Conservation (phyloP, 2,888 invertebrate genomes). For the Orthonevra nobilis region DNA sequence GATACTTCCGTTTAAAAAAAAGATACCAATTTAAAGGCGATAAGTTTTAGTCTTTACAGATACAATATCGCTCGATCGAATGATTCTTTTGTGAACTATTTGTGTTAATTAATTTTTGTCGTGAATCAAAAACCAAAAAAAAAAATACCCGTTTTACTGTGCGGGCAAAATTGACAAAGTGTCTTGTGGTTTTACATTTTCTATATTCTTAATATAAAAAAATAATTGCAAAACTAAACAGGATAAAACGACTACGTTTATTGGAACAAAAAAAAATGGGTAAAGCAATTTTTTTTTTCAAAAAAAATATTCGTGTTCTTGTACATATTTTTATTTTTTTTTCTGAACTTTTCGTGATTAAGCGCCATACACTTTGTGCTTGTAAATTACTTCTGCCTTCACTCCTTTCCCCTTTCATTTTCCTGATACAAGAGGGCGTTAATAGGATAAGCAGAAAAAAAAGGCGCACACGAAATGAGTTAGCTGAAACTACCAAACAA, state of each 20-base stretch:
- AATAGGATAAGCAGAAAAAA: conserved; percentile 65
- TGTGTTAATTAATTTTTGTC: no score
- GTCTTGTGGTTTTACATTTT: conserved; percentile 31
- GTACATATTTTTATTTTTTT: not conserved
- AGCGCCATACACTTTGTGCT: not conserved
- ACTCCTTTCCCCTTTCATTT: not conserved
- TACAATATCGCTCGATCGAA: conserved; percentile 8
- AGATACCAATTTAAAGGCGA: conserved; percentile 1
- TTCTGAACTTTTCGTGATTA: conserved; percentile 2
- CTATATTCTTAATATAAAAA: conserved; percentile 6
- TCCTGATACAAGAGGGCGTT: conserved; percentile 51
- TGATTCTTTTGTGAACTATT: conserved; percentile 3
- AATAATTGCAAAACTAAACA: conserved; percentile 12
- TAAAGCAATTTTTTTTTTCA: conserved; percentile 19
- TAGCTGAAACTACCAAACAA: not conserved
- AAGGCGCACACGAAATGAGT: conserved; percentile 60
- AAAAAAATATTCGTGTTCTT: conserved; percentile 1
- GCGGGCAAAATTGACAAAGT: conserved; percentile 39
- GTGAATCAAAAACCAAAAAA: no score
- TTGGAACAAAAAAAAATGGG: conserved; percentile 18
- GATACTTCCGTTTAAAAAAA: conserved; percentile 6
- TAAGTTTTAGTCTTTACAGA: no score
- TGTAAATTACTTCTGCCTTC: conserved; percentile 3
- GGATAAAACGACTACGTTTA: conserved; percentile 23
- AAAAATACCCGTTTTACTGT: conserved; percentile 8